Evolutionary conservation across 2,113 vertebrate species (phyloP).

Genomic region (Centropristis striata): DNA sequence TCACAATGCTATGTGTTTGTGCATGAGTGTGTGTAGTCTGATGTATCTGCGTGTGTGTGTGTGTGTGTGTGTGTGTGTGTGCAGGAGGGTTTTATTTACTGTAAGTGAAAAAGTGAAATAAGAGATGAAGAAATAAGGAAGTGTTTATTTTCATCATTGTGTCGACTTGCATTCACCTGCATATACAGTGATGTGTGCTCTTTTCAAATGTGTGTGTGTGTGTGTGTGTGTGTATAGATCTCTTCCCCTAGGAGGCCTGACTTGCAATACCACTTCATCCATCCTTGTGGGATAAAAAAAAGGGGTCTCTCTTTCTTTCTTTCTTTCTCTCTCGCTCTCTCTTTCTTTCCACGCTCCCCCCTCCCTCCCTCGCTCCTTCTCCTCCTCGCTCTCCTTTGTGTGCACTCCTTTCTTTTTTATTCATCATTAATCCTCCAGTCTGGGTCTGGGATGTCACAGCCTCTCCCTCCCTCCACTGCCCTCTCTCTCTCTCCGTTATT

Average conservation of each 20-base stretch:
- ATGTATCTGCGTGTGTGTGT: slow-evolving; percentile 34
- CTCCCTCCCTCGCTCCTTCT: slow-evolving; percentile 38
- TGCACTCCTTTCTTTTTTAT: slow-evolving; percentile 74
- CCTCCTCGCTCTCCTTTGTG: slow-evolving; percentile 67
- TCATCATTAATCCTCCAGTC: slow-evolving; percentile 80
- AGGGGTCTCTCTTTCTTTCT: slow-evolving; percentile 25
- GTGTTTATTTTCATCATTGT: slow-evolving; percentile 26
- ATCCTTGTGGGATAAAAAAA: slow-evolving; percentile 71
- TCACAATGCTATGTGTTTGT: slow-evolving; percentile 79
- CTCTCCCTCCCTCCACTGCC: slow-evolving; percentile 63
- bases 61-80: slow-evolving; percentile 17
- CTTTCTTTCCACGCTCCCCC: slow-evolving; percentile 14
- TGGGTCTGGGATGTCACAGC: slow-evolving; percentile 70
- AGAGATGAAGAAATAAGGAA: slow-evolving; percentile 28
- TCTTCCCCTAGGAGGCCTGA: slow-evolving; percentile 66
- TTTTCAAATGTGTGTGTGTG: slow-evolving; percentile 27
- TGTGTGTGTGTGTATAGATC: slow-evolving; percentile 47
- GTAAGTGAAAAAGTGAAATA: slow-evolving; percentile 30
- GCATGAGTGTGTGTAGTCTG: slow-evolving; percentile 35
- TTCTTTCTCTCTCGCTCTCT: slow-evolving; percentile 39
- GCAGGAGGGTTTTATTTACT: slow-evolving; percentile 10
- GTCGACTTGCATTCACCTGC: slow-evolving; percentile 47
- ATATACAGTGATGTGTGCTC: slow-evolving; percentile 22
- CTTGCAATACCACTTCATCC: slow-evolving; percentile 73
- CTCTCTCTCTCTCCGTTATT: slow-evolving; percentile 31